Evolutionary conservation across 2,888 invertebrate species (phyloP).

Genomic region (Plebejus anna): DNA sequence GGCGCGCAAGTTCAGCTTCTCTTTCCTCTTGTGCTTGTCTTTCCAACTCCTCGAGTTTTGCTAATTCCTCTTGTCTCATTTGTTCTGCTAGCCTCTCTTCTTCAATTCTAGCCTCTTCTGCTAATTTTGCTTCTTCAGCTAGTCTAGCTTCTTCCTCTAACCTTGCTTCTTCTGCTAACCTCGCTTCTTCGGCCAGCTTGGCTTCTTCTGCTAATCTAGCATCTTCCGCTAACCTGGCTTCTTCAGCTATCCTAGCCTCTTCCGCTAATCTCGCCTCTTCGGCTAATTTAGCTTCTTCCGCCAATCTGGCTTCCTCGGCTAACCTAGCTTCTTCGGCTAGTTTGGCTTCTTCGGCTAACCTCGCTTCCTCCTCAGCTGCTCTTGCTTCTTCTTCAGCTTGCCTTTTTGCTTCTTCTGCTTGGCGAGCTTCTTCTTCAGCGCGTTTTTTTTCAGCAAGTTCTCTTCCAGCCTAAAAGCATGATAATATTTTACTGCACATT

Average conservation of each 20-base stretch:
- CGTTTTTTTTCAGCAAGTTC: constrained; percentile 32
- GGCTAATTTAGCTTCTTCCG: constrained; percentile 64
- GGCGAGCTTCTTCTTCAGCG: constrained; percentile 28
- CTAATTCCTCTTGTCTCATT: constrained; percentile 60
- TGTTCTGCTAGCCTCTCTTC: constrained; percentile 71
- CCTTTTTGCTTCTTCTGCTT: constrained; percentile 25
- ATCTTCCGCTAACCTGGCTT: constrained; percentile 66
- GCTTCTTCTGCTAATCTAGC: constrained; percentile 64
- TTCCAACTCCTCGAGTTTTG: constrained; percentile 73
- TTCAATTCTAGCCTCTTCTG: constrained; percentile 66
- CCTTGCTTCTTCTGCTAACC: constrained; percentile 63
- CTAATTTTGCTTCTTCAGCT: constrained; percentile 64
- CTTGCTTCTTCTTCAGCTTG: constrained; percentile 64
- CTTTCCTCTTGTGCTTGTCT: constrained; percentile 82
- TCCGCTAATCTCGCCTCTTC: constrained; percentile 67
- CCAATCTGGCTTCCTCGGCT: constrained; percentile 64
- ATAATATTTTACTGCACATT: background rate
- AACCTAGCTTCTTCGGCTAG: constrained; percentile 69
- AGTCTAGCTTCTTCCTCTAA: constrained; percentile 69
- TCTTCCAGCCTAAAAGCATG: constrained; percentile 33
- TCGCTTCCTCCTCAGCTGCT: constrained; percentile 52
- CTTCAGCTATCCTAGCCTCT: constrained; percentile 71
- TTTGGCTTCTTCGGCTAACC: constrained; percentile 75
- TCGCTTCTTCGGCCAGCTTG: constrained; percentile 67
- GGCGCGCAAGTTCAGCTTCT: constrained; percentile 84